Evolutionary conservation across 2,797 vertebrate species (phyloP).

Genomic region (Takifugu ocellatus): DNA sequence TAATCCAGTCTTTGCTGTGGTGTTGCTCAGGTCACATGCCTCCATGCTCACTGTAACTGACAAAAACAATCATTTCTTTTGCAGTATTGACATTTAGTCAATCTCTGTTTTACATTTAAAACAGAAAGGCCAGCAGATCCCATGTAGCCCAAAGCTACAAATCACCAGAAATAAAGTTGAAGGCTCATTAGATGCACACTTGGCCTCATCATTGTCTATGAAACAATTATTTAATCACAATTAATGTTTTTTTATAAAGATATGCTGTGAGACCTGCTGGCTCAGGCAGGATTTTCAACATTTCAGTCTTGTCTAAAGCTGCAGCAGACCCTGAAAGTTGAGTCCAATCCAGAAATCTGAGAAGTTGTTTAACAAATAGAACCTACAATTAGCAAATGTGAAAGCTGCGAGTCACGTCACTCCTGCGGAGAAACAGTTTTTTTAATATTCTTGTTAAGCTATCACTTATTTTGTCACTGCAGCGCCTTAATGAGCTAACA

Average conservation of each 20-base stretch:
- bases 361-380: neutral
- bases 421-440: no score
- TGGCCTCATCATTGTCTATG: no score
- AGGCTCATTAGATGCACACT: no score
- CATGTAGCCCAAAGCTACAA: no score
- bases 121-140: neutral
- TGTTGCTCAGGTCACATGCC: neutral
- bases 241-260: no score
- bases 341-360: slow-evolving; percentile 9
- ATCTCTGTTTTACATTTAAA: neutral
- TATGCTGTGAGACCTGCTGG: slow-evolving; percentile 1
- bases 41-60: no score
- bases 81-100: neutral
- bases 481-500: slow-evolving; percentile 4
- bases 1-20: neutral
- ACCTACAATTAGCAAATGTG: no score
- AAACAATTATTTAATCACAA: no score
- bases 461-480: neutral
- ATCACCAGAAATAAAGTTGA: no score
- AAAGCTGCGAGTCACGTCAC: no score
- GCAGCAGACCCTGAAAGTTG: neutral
- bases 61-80: neutral
- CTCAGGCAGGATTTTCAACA: slow-evolving; percentile 8
- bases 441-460: neutral
- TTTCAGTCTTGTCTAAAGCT: slow-evolving; percentile 18